Base-by-base conservation (phyloP, 2,113 vertebrate genomes). In the Hymenochirus boettgeri region DNA sequence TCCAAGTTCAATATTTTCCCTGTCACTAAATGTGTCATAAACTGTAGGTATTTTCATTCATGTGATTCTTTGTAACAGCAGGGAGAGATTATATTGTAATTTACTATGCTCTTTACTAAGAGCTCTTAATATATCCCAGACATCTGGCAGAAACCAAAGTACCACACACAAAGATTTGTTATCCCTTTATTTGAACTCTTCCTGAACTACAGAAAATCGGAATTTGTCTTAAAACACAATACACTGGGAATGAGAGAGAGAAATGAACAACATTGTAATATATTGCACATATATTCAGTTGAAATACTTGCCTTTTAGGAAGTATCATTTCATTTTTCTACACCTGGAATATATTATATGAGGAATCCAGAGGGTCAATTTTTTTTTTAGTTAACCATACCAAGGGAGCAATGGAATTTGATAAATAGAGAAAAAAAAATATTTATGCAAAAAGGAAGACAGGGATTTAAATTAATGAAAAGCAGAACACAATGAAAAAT, bases 281-380 rank as follows among this genome's bases (percentile, higher is more conserved):
- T 66, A 66, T 66, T 58, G 39, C 55, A 39, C n/a, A 56, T 58
- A 52, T 21, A 51, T 57, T 58, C 58, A 66, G 51, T 55, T 66
- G 22, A 25, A 6, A 50, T 37, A n/a, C 54, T 65, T 65, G 27
- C 27, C 22, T 65, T 48, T 48, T 45, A 57, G 45, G 42, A 57
- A 26, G 45, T 47, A 35, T 19, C 12, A 15, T 58, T 58, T 58
- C 55, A 51, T 37, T 35, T 24, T n/a, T 2, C 17, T 48, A 22
- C 55, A 66, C 64, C 54, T 66, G 64, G 45, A 66, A 51, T 57
- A 51, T 39, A 58, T 58, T 66, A 66, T 23, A 57, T 24, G 29
- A 8, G 12, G 27, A 50, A 57, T 23, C 3, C 23, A n/a, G n/a
- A n/a, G n/a, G n/a, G n/a, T n/a, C n/a, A n/a, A n/a, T n/a, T n/a